A percentile compares a stretch with the other conserved stretches of the same genome.
These are phyloP conservation scores for Anoplophora glabripennis DNA, from an alignment of 1,140 invertebrate genomes.

Conservation along the genomic window DNA sequence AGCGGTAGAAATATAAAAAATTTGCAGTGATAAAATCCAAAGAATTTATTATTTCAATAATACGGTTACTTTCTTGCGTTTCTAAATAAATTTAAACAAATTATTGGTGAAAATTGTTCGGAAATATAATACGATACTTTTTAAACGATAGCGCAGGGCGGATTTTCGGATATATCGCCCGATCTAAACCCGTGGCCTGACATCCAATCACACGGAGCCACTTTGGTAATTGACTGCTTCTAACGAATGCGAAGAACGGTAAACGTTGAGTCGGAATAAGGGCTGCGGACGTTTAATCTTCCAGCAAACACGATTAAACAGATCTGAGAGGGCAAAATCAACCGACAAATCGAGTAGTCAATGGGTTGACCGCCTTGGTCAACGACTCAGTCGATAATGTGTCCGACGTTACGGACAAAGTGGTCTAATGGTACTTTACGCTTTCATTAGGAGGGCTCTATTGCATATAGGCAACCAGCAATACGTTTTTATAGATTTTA, in stretches of 20 bases:
- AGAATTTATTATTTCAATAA: too few species aligned
- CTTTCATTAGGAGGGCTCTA: too few species aligned
- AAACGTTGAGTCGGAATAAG: constrained; percentile 21
- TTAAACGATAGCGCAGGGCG: background rate
- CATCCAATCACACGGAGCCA: constrained; percentile 38
- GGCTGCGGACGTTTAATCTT: constrained; percentile 36
- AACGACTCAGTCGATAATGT: background rate
- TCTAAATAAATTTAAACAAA: too few species aligned
- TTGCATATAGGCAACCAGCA: too few species aligned
- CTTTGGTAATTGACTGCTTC: constrained; percentile 38
- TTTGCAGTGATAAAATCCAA: too few species aligned
- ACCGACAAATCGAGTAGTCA: constrained; percentile 3
- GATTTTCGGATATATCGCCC: constrained; percentile 4
- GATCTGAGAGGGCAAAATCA: constrained; percentile 15
- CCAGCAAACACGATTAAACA: constrained; percentile 35
- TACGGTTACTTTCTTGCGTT: too few species aligned
- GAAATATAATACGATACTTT: background rate
- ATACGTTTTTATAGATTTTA: too few species aligned
- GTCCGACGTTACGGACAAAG: too few species aligned
- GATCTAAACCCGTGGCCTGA: constrained; percentile 17
- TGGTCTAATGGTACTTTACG: too few species aligned
- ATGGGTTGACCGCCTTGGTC: constrained; percentile 3
- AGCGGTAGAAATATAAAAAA: too few species aligned
- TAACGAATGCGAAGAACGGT: constrained; percentile 21
- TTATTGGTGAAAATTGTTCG: too few species aligned